Conservation (phyloP, 2,888 invertebrate genomes). For the Aphodius granarius region DNA sequence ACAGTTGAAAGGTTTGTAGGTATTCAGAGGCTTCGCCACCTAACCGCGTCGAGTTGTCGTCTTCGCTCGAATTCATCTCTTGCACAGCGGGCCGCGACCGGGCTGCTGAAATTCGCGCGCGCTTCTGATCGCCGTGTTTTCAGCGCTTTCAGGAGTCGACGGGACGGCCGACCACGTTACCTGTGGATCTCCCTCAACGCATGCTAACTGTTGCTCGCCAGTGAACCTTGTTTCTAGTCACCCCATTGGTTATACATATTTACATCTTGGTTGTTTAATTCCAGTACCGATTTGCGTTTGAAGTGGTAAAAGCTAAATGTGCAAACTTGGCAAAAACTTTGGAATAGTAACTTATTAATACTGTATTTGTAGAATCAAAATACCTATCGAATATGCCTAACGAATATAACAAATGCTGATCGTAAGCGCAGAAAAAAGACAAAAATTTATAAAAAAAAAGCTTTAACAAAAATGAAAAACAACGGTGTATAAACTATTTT, state of each 20-base stretch:
- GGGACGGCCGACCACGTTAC: constrained; percentile 27
- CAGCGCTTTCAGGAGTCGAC: constrained; percentile 28
- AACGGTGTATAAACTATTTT: too few relatives aligned
- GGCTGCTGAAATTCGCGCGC: constrained; percentile 1
- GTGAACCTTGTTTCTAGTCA: background rate
- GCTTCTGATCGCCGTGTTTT: constrained; percentile 5
- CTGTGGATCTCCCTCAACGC: constrained; percentile 31
- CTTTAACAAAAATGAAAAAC: too few relatives aligned
- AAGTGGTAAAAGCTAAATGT: too few relatives aligned
- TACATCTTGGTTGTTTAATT: background rate
- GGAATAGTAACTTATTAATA: too few relatives aligned
- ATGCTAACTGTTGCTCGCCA: constrained; percentile 30
- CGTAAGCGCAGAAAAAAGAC: too few relatives aligned
- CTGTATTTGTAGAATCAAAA: too few relatives aligned
- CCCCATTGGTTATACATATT: background rate
- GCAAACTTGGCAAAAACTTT: too few relatives aligned
- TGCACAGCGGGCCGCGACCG: background rate
- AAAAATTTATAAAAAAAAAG: too few relatives aligned
- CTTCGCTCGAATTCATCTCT: background rate
- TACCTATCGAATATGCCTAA: too few relatives aligned
- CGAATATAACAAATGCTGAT: too few relatives aligned
- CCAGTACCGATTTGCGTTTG: background rate
- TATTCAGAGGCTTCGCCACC: constrained; percentile 8
- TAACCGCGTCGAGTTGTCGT: background rate
- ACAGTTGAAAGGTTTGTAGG: constrained; percentile 49